Evolutionary conservation across 2,888 invertebrate species (phyloP).

Genomic region (Ophion costatus): DNA sequence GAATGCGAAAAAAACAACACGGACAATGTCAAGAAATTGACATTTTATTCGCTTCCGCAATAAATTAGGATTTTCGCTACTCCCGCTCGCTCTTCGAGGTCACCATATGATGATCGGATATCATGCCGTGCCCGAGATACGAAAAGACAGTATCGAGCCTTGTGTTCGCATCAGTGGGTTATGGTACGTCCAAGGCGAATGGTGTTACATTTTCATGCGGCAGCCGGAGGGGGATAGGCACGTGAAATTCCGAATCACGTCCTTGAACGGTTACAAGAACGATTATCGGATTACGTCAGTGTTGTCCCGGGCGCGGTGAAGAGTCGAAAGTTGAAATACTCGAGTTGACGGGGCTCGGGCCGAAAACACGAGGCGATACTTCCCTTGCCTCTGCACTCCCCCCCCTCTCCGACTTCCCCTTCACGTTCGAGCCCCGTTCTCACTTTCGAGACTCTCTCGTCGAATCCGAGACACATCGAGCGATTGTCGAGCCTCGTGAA

Average conservation of each 20-base stretch:
- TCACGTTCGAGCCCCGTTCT: slow-evolving; percentile 9
- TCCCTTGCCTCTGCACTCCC: background rate
- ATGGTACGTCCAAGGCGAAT: background rate
- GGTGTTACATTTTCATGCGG: too few relatives aligned
- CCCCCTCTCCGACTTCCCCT: background rate
- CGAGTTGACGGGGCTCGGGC: background rate
- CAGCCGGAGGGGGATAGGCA: background rate
- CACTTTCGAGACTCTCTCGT: slow-evolving; percentile 43
- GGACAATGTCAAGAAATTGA: too few relatives aligned
- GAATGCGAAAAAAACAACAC: too few relatives aligned
- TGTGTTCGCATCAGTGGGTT: background rate
- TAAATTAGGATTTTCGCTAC: too few relatives aligned
- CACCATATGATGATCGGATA: too few relatives aligned
- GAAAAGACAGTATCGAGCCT: too few relatives aligned
- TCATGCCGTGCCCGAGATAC: too few relatives aligned
- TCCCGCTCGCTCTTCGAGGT: too few relatives aligned
- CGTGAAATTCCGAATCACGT: slow-evolving; percentile 23
- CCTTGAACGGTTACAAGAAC: slow-evolving; percentile 40
- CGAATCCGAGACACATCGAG: slow-evolving; percentile 37
- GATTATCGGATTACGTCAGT: slow-evolving; percentile 15
- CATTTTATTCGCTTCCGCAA: too few relatives aligned
- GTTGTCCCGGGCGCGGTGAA: slow-evolving; percentile 6
- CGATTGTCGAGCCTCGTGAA: slow-evolving; percentile 27
- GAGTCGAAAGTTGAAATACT: slow-evolving; percentile 36
- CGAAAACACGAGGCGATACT: background rate